Conservation (phyloP, 2,797 vertebrate genomes). For the Percopsis omiscomaycus region DNA sequence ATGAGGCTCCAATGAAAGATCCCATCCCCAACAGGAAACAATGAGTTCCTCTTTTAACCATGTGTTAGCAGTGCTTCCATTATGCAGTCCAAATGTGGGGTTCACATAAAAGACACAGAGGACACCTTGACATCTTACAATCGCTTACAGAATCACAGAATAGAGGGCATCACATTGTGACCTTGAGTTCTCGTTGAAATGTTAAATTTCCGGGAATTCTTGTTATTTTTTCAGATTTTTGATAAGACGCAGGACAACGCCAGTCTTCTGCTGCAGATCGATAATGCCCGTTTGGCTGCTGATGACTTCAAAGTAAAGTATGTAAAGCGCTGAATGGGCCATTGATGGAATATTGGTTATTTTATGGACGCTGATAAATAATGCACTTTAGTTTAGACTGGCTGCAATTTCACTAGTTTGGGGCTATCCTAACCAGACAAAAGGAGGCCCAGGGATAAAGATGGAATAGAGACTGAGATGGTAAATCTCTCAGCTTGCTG, state of each 20-base stretch:
- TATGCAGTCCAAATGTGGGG: conserved; percentile 33
- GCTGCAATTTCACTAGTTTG: neutral
- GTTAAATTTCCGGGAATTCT: conserved; percentile 1
- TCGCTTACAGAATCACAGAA: neutral
- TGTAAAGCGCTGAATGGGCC: conserved; percentile 25
- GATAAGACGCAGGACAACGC: conserved; percentile 83
- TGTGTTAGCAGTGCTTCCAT: conserved; percentile 16
- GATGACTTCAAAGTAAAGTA: conserved; percentile 96
- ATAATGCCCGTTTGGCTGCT: conserved; percentile 90
- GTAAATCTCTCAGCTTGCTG: neutral
- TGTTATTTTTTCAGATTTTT: conserved; percentile 76
- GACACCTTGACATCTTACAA: too few relatives aligned
- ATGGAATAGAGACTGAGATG: neutral
- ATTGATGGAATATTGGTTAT: too few relatives aligned
- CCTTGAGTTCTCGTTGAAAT: neutral
- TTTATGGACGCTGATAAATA: too few relatives aligned
- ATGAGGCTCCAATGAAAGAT: conserved; percentile 7
- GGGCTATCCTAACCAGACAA: neutral
- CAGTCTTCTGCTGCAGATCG: conserved; percentile 87
- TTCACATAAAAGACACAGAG: conserved; percentile 31
- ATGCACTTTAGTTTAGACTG: neutral
- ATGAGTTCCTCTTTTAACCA: conserved; percentile 51
- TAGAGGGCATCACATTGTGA: neutral
- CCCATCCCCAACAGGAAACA: neutral
- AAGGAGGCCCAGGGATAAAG: neutral